Evolutionary conservation across 2,888 invertebrate species (phyloP).

Genomic region (Calliphora vomitoria): DNA sequence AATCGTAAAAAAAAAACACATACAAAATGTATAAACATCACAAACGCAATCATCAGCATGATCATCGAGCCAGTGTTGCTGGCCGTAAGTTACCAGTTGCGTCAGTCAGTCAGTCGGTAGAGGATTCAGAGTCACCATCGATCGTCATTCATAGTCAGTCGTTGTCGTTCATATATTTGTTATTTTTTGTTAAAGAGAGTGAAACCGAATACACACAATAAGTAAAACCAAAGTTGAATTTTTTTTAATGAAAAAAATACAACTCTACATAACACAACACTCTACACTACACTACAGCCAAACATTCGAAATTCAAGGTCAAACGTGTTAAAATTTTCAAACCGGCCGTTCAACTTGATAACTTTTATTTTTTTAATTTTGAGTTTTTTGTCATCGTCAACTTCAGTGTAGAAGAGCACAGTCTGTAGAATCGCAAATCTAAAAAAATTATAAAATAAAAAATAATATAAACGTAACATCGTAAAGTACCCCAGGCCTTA

Average conservation of each 20-base stretch:
- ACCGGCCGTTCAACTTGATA: constrained; percentile 74
- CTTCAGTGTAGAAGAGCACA: constrained; percentile 34
- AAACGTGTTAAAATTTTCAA: constrained; percentile 72
- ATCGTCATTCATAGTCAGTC: neutral
- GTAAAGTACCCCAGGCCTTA: constrained; percentile 52
- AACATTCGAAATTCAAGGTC: constrained; percentile 71
- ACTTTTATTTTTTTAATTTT: constrained; percentile 61
- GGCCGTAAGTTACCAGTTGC: neutral
- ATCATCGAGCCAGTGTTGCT: constrained; percentile 4
- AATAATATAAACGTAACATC: constrained; percentile 32
- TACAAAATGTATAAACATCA: constrained; percentile 22
- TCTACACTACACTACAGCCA: constrained; percentile 31
- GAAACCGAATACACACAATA: constrained; percentile 47
- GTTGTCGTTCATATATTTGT: neutral
- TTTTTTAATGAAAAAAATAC: constrained; percentile 42
- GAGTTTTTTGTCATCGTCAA: constrained; percentile 45
- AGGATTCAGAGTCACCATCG: constrained; percentile 29
- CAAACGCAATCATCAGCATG: constrained; percentile 32
- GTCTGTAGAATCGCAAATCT: constrained; percentile 34
- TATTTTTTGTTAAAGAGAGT: constrained; percentile 52
- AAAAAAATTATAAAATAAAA: neutral
- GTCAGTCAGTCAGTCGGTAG: constrained; percentile 2
- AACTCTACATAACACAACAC: constrained; percentile 50
- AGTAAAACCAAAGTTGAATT: constrained; percentile 53
- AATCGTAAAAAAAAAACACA: constrained; percentile 19